Evolutionary conservation across 2,797 vertebrate species (phyloP).

Genomic region (Nyctalus aviator): DNA sequence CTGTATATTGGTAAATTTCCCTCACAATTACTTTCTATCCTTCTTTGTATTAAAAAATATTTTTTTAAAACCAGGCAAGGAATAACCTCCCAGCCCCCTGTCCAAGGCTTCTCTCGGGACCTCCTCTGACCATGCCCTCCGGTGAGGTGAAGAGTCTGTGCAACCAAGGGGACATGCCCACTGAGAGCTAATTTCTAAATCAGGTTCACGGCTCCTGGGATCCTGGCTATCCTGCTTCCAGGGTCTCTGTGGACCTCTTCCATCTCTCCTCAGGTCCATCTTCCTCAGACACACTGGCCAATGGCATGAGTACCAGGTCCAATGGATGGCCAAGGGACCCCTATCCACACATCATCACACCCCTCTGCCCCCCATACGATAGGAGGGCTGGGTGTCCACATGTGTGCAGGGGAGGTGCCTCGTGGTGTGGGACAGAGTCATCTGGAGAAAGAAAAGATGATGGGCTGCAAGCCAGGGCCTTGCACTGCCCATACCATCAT

Average conservation of each 20-base stretch:
- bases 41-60: neutral
- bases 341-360: too few species aligned
- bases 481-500: fast-evolving
- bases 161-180: neutral
- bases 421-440: neutral
- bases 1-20: neutral
- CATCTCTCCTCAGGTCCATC: neutral
- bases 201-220: neutral
- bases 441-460: neutral
- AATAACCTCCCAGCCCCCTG: neutral
- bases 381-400: neutral
- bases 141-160: neutral
- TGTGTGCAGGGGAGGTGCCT: neutral
- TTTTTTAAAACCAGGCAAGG: neutral
- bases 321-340: neutral
- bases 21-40: neutral
- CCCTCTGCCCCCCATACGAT: too few species aligned
- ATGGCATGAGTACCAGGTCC: neutral
- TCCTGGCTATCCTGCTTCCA: neutral
- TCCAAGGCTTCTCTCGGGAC: too few species aligned
- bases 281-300: neutral
- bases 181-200: neutral
- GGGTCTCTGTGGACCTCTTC: neutral
- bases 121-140: neutral
- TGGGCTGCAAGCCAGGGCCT: neutral